Conservation (phyloP, 2,888 invertebrate species). For the Drosophila hamatofila region DNA sequence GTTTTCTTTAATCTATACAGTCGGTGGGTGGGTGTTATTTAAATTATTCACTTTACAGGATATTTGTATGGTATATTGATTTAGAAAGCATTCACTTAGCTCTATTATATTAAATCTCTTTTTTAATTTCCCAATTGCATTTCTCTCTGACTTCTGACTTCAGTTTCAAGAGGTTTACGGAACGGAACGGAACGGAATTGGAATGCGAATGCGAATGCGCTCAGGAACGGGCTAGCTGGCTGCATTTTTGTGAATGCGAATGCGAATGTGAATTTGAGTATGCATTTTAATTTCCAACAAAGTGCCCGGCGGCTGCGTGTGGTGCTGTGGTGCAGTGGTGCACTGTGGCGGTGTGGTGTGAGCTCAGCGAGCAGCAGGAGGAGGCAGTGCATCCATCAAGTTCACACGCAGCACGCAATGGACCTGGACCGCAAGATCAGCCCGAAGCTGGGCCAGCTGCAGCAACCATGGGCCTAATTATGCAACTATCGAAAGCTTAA, state of each 20-base stretch:
- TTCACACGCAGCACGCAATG: slow-evolving; percentile 73
- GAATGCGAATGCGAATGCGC: not conserved
- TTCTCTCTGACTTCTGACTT: slow-evolving; percentile 18
- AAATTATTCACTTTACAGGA: not conserved
- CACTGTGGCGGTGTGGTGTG: slow-evolving; percentile 7
- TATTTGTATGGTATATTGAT: not conserved
- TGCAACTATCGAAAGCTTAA: not conserved
- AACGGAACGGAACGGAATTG: not conserved
- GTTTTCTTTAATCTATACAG: not conserved
- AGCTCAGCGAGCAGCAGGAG: slow-evolving; percentile 29
- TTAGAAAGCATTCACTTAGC: not conserved
- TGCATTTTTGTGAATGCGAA: slow-evolving; percentile 31
- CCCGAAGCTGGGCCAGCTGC: slow-evolving; percentile 6
- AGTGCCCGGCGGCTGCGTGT: slow-evolving; percentile 57
- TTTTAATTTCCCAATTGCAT: slow-evolving; percentile 16
- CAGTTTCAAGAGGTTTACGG: not conserved
- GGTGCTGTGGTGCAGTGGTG: slow-evolving; percentile 14
- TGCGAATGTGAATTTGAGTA: slow-evolving; percentile 25
- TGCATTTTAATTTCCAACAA: slow-evolving; percentile 68
- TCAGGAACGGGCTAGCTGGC: slow-evolving; percentile 12
- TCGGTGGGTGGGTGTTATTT: too few relatives aligned
- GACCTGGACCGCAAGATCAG: slow-evolving; percentile 20
- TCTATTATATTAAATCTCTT: not conserved
- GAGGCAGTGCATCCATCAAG: slow-evolving; percentile 77
- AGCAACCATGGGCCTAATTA: slow-evolving; percentile 29